Base-by-base conservation (phyloP, 2,113 vertebrate genomes). In the Onychostruthus taczanowskii region DNA sequence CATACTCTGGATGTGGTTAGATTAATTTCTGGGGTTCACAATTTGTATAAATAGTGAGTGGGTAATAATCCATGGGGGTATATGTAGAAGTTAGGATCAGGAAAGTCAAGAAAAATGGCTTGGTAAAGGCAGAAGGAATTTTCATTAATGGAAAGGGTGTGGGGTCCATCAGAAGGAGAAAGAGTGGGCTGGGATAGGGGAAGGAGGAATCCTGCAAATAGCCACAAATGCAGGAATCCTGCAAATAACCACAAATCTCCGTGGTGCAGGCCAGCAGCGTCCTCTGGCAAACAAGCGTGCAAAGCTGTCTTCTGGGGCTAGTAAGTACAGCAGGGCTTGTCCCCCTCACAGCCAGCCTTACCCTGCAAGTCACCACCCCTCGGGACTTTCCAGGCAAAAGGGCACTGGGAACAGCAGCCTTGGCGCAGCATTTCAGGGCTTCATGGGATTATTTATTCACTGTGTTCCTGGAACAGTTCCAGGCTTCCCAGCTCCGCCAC, bases 391-490 rank as follows among this genome's bases (percentile, higher is more conserved):
- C 82, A 73, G 88, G 91, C 63, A 63, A 59, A 93, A 72, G 37
- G 85, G 91, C 89, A 44, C 46, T 8, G 84, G 44, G 43, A 75
- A 24, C 41, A 50, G 67, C 43, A 7, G 83, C 58, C 86, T 18
- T 64, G 75, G 89, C 53, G 2, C 92, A 88, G 90, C 33, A 0
- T 26, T 93, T 70, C 93, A 87, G 67, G 80, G 53, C 53, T 79
- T 11, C 67, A 2, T 3, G 31, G 91, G 85, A 79, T 95, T 92
- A 95, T 87, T 95, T 88, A 97, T 96, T 85, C 96, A 96, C 94
- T 75, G 17, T 81, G 86, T 58, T 59, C 83, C 39, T 58, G 59
- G 89, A 80, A n/a, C 14, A 1, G 79, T 16, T 94, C 96, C 93
- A 94, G 83, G 58, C 79, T 85, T 53, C 58, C 49, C 28, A 15